Conservation (phyloP, 2,113 vertebrate genomes). For the Xyrauchen texanus region DNA sequence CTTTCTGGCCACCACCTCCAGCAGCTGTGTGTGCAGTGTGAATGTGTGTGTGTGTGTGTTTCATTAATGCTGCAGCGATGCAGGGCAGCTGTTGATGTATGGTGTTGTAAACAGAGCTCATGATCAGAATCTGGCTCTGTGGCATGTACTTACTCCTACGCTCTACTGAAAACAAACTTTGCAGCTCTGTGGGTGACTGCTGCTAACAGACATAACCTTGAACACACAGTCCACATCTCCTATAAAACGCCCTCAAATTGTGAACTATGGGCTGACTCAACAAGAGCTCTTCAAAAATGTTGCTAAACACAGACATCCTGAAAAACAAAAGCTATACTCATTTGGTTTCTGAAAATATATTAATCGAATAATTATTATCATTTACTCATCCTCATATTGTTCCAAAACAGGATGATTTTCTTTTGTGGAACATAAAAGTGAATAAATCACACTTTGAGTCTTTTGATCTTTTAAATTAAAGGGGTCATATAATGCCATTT, state of each 20-base stretch:
- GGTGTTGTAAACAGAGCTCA: slow-evolving; percentile 41
- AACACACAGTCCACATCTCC: neutral
- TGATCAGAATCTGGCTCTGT: slow-evolving; percentile 16
- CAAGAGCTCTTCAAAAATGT: no score
- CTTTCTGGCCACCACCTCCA: slow-evolving; percentile 7
- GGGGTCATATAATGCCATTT: no score
- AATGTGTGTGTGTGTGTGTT: neutral
- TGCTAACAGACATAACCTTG: neutral
- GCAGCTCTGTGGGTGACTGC: no score
- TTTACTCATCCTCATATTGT: no score
- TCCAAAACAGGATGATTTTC: no score
- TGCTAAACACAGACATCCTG: neutral
- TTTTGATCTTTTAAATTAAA: no score
- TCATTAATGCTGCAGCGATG: slow-evolving; percentile 38
- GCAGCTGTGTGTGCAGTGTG: neutral
- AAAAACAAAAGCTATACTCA: neutral
- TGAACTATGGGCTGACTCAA: neutral
- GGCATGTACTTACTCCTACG: neutral
- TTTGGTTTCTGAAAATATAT: no score
- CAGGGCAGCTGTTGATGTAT: slow-evolving; percentile 46
- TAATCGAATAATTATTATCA: no score
- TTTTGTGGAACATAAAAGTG: no score
- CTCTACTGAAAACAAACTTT: slow-evolving; percentile 18
- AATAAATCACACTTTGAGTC: no score
- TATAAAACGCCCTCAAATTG: neutral